These are phyloP conservation scores for Philypnodon macrostomus DNA, from an alignment of 2,797 vertebrate species.

Conservation along the genomic window DNA sequence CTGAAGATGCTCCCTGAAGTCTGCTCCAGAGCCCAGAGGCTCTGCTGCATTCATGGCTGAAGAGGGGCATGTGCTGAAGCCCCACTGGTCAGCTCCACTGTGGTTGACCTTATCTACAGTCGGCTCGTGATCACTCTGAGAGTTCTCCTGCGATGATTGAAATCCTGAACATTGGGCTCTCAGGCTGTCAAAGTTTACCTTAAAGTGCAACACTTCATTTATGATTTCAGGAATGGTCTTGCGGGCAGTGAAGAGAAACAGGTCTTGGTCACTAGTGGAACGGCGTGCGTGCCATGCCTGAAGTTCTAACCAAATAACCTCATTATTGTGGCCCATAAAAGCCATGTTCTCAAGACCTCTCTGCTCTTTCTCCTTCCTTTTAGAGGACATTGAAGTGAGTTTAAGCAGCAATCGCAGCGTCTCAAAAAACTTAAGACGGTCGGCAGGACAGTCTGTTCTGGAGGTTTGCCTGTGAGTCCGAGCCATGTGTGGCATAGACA, in stretches of 20 bases:
- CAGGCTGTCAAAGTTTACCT: slow-evolving; percentile 88
- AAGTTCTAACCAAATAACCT: slow-evolving; percentile 97
- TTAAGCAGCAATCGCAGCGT: slow-evolving; percentile 94
- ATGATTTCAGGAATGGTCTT: slow-evolving; percentile 97
- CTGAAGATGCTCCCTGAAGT: slow-evolving; percentile 88
- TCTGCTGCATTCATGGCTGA: slow-evolving; percentile 64
- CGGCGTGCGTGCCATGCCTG: slow-evolving; percentile 98
- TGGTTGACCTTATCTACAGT: slow-evolving; percentile 77
- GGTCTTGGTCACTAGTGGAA: slow-evolving; percentile 91
- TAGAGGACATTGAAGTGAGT: slow-evolving; percentile 98
- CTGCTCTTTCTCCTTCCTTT: slow-evolving; percentile 98
- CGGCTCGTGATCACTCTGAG: slow-evolving; percentile 32
- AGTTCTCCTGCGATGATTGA: slow-evolving; percentile 27
- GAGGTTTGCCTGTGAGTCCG: slow-evolving; percentile 95
- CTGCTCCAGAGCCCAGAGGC: slow-evolving; percentile 72
- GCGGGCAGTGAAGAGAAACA: slow-evolving; percentile 92
- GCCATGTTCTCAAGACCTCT: slow-evolving; percentile 90
- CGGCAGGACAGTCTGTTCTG: slow-evolving; percentile 93
- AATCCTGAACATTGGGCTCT: slow-evolving; percentile 47
- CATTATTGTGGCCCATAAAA: slow-evolving; percentile 92
- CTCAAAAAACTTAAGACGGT: slow-evolving; percentile 98
- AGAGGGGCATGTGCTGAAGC: slow-evolving; percentile 64
- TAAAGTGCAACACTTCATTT: slow-evolving; percentile 94
- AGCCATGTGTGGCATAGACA: slow-evolving; percentile 87
- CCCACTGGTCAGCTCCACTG: slow-evolving; percentile 68